Conservation (phyloP, 2,797 vertebrate genomes). For the Hippoglossus hippoglossus region DNA sequence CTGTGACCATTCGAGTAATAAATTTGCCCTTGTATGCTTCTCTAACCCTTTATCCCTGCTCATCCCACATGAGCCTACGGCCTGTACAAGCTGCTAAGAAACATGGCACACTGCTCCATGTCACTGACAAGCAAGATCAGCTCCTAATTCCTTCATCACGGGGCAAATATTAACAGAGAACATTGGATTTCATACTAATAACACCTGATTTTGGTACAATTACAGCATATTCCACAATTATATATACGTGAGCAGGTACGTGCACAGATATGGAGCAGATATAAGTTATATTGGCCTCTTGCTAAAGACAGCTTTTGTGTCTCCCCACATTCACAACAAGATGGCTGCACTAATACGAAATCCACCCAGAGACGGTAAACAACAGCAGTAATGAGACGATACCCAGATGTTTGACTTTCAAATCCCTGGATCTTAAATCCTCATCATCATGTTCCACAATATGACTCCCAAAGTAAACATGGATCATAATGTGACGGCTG, state of each 20-base stretch:
- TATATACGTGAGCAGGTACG: neutral
- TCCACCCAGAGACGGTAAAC: slow-evolving; percentile 47
- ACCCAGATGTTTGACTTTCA: slow-evolving; percentile 39
- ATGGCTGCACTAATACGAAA: slow-evolving; percentile 48
- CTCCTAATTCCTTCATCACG: slow-evolving; percentile 19
- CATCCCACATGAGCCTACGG: slow-evolving; percentile 7
- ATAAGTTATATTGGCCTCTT: slow-evolving; percentile 15
- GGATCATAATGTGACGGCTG: slow-evolving; percentile 14
- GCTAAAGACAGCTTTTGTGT: neutral
- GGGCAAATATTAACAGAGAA: slow-evolving; percentile 22
- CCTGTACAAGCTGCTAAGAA: slow-evolving; percentile 41
- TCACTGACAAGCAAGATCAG: slow-evolving; percentile 34
- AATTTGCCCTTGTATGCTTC: slow-evolving; percentile 41
- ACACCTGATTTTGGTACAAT: slow-evolving; percentile 35
- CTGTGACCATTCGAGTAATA: slow-evolving; percentile 66
- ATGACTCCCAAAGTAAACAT: slow-evolving; percentile 29
- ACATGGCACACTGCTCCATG: slow-evolving; percentile 16
- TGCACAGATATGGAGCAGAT: neutral
- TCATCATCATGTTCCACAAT: slow-evolving; percentile 16
- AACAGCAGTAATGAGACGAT: slow-evolving; percentile 58
- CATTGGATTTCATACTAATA: slow-evolving; percentile 4
- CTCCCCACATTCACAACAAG: slow-evolving; percentile 29
- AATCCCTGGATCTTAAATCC: slow-evolving; percentile 28
- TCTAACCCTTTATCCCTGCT: slow-evolving; percentile 34
- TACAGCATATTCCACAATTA: slow-evolving; percentile 8